Evolutionary conservation across 2,888 invertebrate genomes (phyloP).

Genomic region (Phyllotreta striolata): DNA sequence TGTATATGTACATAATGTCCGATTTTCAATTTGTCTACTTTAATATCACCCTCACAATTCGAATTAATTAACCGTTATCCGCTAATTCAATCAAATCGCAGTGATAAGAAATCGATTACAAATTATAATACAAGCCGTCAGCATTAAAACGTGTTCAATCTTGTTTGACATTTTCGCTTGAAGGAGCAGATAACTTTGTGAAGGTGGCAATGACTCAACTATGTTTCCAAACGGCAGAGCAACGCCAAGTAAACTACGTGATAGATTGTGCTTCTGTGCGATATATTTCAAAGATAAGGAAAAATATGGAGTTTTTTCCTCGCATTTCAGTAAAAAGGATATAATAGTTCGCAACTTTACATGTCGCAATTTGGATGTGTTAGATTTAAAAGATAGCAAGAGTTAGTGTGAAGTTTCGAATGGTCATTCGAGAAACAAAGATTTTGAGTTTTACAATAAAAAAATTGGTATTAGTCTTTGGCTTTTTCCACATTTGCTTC

Average conservation of each 20-base stretch:
- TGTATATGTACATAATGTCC: too few relatives aligned
- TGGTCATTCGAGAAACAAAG: too few relatives aligned
- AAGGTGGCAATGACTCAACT: constrained; percentile 6
- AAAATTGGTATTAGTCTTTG: too few relatives aligned
- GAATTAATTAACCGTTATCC: constrained; percentile 13
- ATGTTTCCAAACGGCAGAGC: constrained; percentile 15
- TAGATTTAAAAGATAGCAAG: too few relatives aligned
- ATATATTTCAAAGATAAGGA: constrained; percentile 32
- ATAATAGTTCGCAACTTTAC: too few relatives aligned
- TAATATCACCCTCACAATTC: not conserved
- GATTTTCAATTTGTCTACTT: too few relatives aligned
- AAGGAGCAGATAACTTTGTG: constrained; percentile 37
- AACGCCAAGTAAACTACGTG: constrained; percentile 28
- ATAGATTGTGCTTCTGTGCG: constrained; percentile 35
- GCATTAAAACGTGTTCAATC: constrained; percentile 39
- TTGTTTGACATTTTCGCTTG: constrained; percentile 41
- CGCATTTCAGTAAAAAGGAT: too few relatives aligned
- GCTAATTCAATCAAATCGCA: constrained; percentile 27
- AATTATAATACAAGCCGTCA: constrained; percentile 38
- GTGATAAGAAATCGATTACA: constrained; percentile 35
- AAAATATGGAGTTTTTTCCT: constrained; percentile 14
- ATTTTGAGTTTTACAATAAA: too few relatives aligned
- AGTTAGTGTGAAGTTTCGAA: too few relatives aligned
- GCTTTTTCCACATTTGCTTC: too few relatives aligned
- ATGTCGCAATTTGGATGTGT: too few relatives aligned